Evolutionary conservation across 1,140 invertebrate species (phyloP).

Genomic region (Hesperophylax magnus): DNA sequence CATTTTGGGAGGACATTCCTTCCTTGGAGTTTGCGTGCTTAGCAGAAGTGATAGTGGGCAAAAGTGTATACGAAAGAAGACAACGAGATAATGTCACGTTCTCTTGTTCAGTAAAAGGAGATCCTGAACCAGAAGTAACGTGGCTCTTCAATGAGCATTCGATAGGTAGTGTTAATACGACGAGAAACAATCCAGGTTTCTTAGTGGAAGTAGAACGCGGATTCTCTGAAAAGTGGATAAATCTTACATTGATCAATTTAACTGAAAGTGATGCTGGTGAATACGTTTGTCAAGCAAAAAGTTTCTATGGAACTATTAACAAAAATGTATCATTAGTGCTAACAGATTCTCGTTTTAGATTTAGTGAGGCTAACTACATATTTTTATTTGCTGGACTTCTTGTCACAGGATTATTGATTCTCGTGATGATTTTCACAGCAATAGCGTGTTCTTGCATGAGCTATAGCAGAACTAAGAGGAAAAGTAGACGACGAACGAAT

Average conservation of each 20-base stretch:
- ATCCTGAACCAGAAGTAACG: conserved; percentile 85
- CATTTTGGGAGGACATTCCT: conserved; percentile 78
- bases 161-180: conserved; percentile 63
- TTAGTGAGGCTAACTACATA: conserved; percentile 66
- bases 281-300: conserved; percentile 68
- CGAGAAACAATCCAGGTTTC: conserved; percentile 59
- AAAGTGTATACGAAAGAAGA: conserved; percentile 10
- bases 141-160: conserved; percentile 67
- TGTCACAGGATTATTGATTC: conserved; percentile 64
- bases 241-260: conserved; percentile 67
- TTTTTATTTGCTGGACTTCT: conserved; percentile 67
- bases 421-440: conserved; percentile 49
- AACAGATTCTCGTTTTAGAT: conserved; percentile 62
- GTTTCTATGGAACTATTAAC: conserved; percentile 64
- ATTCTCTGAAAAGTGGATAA: conserved; percentile 65
- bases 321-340: conserved; percentile 67
- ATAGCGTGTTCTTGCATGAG: conserved; percentile 64
- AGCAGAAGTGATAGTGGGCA: conserved; percentile 73
- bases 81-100: conserved; percentile 82
- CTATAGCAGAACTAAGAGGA: conserved; percentile 66
- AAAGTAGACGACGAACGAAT: conserved; percentile 70
- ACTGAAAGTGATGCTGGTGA: conserved; percentile 67
- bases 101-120: conserved; percentile 84
- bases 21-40: conserved; percentile 81
- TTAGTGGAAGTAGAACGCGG: conserved; percentile 32